A percentile compares a stretch with the other conserved stretches of the same genome.
These are phyloP conservation scores for Alouatta palliata DNA, from an alignment of 2,113 vertebrate genomes.

Conservation along the genomic window DNA sequence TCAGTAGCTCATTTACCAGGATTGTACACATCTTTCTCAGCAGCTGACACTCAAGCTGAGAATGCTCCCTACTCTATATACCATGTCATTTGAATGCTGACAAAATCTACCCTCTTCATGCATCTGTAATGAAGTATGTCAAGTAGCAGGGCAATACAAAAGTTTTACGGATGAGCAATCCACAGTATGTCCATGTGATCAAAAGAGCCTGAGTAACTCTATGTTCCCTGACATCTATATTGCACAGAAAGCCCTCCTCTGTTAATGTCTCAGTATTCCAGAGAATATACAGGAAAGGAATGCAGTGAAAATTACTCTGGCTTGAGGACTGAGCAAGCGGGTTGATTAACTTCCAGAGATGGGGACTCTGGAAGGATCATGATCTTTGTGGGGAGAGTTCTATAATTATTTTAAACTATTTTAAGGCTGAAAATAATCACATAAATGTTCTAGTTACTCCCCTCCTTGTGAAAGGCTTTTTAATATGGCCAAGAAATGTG, in stretches of 20 bases:
- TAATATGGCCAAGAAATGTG: not conserved
- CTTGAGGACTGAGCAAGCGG: not conserved
- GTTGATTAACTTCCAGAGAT: not conserved
- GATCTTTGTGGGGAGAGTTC: not conserved
- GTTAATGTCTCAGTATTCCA: not conserved
- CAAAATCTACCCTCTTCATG: not conserved
- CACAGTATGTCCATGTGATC: not conserved
- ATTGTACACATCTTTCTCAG: not conserved
- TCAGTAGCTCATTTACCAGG: not conserved
- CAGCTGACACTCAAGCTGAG: not conserved
- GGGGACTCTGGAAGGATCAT: not conserved
- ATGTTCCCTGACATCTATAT: accelerated
- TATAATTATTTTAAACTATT: not conserved
- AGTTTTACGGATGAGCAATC: not conserved
- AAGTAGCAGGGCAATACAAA: not conserved
- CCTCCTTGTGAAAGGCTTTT: not conserved
- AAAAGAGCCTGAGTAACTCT: not conserved
- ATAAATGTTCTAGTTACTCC: not conserved
- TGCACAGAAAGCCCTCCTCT: not conserved
- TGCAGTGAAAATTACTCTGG: not conserved
- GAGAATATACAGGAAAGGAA: not conserved
- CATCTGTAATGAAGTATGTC: not conserved
- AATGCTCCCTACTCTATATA: not conserved
- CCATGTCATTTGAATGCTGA: not conserved
- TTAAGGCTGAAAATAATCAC: not conserved